These are phyloP conservation scores for Sebastes jordani DNA, from an alignment of 2,797 vertebrate species.

Conservation along the genomic window DNA sequence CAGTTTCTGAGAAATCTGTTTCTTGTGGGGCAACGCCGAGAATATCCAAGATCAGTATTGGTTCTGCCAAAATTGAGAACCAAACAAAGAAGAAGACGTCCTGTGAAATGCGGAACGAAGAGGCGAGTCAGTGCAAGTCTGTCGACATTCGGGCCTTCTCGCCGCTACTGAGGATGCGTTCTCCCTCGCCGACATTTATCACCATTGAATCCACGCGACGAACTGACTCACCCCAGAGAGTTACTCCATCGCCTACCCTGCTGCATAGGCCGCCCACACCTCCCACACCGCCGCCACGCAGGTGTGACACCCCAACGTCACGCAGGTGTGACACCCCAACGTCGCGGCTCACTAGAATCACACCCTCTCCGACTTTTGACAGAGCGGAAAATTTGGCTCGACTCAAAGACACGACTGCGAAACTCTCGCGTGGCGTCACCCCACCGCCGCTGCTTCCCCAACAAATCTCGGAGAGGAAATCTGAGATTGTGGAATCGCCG, in stretches of 20 bases:
- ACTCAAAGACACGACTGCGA: conserved; percentile 88
- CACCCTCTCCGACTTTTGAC: conserved; percentile 84
- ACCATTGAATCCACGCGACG: conserved; percentile 88
- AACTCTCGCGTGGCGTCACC: conserved; percentile 83
- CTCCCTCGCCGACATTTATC: conserved; percentile 90
- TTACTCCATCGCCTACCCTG: conserved; percentile 75
- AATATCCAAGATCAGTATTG: conserved; percentile 79
- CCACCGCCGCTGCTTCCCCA: conserved; percentile 71
- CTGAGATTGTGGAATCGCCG: conserved; percentile 88
- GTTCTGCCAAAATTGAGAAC: conserved; percentile 74
- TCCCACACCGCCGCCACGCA: conserved; percentile 78
- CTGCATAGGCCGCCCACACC: conserved; percentile 76
- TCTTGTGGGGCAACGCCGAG: conserved; percentile 63
- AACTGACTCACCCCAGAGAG: conserved; percentile 81
- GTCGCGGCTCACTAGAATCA: conserved; percentile 74
- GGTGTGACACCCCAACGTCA: conserved; percentile 77
- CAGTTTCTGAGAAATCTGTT: conserved; percentile 63
- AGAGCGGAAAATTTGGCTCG: conserved; percentile 87
- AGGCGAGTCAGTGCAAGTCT: conserved; percentile 67
- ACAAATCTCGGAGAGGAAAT: conserved; percentile 83
- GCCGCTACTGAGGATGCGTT: conserved; percentile 82
- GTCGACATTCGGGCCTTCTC: conserved; percentile 77
- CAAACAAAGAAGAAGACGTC: conserved; percentile 68
- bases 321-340: conserved; percentile 80
- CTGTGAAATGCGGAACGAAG: conserved; percentile 71